Percentiles rank a stretch among this genome's conserved stretches.
phyloP scores from a whole-genome alignment of 2,888 invertebrate species.

The Alloscopus bannaensis region DNA sequence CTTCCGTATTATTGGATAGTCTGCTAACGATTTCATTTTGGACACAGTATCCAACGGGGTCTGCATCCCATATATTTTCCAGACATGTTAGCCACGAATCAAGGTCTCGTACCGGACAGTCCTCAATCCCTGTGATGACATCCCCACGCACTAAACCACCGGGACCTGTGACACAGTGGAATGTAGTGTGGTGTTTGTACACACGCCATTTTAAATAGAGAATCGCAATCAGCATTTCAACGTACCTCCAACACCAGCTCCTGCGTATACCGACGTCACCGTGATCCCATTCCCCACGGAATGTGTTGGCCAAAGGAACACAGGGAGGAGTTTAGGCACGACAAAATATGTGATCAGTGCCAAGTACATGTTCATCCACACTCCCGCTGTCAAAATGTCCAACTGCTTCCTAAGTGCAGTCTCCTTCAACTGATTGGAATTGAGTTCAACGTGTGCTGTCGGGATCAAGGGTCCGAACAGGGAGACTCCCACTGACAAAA shows the following conservation, averaged over 20 bases:
- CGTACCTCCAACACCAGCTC: slow-evolving; percentile 72
- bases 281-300: slow-evolving; percentile 69
- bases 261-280: slow-evolving; percentile 69
- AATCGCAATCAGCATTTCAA: background rate
- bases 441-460: slow-evolving; percentile 71
- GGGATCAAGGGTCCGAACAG: slow-evolving; percentile 72
- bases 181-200: too few species aligned
- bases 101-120: slow-evolving; percentile 70
- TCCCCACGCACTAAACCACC: slow-evolving; percentile 71
- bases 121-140: slow-evolving; percentile 71
- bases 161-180: slow-evolving; percentile 63
- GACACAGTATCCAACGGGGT: slow-evolving; percentile 71
- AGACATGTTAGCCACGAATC: slow-evolving; percentile 72
- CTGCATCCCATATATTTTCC: slow-evolving; percentile 71
- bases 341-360: slow-evolving; percentile 71
- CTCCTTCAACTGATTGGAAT: slow-evolving; percentile 70
- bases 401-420: slow-evolving; percentile 69
- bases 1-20: slow-evolving; percentile 71
- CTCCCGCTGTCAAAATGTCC: slow-evolving; percentile 72
- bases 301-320: slow-evolving; percentile 71
- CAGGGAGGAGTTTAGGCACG: slow-evolving; percentile 70
- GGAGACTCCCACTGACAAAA: slow-evolving; percentile 71
- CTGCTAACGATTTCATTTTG: slow-evolving; percentile 68
- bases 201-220: background rate
- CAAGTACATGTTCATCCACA: slow-evolving; percentile 73